Conservation (phyloP, 2,113 vertebrate species). For the Melanostigma gelatinosum region DNA sequence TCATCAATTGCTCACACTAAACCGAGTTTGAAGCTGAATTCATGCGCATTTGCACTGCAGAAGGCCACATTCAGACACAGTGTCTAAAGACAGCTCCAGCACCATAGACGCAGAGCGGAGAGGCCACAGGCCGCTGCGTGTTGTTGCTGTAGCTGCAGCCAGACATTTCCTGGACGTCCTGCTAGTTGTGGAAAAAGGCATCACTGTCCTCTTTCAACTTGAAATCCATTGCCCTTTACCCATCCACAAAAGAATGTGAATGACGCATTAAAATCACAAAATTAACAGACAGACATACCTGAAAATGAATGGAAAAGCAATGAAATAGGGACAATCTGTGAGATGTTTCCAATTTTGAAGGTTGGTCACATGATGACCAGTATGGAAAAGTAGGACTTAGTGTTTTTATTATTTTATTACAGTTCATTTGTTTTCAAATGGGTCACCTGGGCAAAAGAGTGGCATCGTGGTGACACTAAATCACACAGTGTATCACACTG, state of each 20-base stretch:
- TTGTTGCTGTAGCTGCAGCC: constrained; percentile 59
- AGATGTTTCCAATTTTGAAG: constrained; percentile 53
- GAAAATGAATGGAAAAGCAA: constrained; percentile 63
- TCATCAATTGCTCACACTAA: not conserved
- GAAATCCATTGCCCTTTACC: constrained; percentile 62
- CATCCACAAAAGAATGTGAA: constrained; percentile 58
- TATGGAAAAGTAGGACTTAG: constrained; percentile 21
- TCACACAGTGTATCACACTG: not conserved
- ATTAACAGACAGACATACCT: constrained; percentile 60
- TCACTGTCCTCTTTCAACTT: constrained; percentile 36
- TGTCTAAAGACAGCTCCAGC: not conserved
- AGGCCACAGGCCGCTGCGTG: constrained; percentile 16
- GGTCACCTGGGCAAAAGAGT: constrained; percentile 18
- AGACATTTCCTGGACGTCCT: constrained; percentile 70
- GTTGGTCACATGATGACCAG: constrained; percentile 27
- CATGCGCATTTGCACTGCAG: not conserved
- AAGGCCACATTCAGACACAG: not conserved
- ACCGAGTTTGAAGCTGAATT: not conserved
- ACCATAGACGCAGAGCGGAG: constrained; percentile 27
- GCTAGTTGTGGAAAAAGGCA: constrained; percentile 68
- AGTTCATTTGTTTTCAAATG: constrained; percentile 23
- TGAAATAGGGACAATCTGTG: constrained; percentile 35
- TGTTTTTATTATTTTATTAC: constrained; percentile 28
- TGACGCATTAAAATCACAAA: constrained; percentile 61
- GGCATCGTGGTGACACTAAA: not conserved